phyloP scores from a whole-genome alignment of 1,140 invertebrate genomes.

The Saccostrea echinata region DNA sequence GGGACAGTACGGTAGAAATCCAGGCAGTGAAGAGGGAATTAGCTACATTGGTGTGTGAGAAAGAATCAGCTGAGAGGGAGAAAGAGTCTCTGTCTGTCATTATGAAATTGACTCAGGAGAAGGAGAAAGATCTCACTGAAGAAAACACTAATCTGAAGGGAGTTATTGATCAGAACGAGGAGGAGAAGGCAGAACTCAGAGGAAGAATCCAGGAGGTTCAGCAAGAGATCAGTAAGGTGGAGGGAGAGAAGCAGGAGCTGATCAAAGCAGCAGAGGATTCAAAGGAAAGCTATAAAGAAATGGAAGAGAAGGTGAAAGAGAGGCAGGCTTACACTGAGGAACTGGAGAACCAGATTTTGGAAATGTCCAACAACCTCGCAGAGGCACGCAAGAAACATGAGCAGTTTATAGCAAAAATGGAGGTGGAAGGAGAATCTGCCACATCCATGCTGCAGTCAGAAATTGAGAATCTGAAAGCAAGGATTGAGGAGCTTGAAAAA shows the following conservation, averaged over 20 bases:
- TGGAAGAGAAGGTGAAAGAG: slow-evolving; percentile 64
- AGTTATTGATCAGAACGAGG: slow-evolving; percentile 56
- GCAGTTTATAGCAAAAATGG: slow-evolving; percentile 60
- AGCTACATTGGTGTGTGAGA: slow-evolving; percentile 61
- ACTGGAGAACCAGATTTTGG: slow-evolving; percentile 71
- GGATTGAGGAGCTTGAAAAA: slow-evolving; percentile 51
- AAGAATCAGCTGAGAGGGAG: slow-evolving; percentile 72
- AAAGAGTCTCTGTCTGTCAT: slow-evolving; percentile 71
- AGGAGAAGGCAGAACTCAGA: slow-evolving; percentile 52
- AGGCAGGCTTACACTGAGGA: slow-evolving; percentile 68
- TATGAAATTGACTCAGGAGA: slow-evolving; percentile 72
- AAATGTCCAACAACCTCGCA: slow-evolving; percentile 70
- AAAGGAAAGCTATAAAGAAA: slow-evolving; percentile 34
- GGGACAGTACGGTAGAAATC: slow-evolving; percentile 63
- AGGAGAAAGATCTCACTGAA: slow-evolving; percentile 63
- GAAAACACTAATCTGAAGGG: slow-evolving; percentile 59
- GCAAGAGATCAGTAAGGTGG: slow-evolving; percentile 51
- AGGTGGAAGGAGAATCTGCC: slow-evolving; percentile 57
- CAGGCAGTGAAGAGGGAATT: slow-evolving; percentile 63
- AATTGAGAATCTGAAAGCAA: slow-evolving; percentile 60
- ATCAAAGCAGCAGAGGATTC: slow-evolving; percentile 49
- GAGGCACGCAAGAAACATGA: slow-evolving; percentile 69
- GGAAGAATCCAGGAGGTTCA: slow-evolving; percentile 54
- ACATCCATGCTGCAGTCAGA: slow-evolving; percentile 57
- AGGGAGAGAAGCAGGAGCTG: slow-evolving; percentile 53